Conservation (phyloP, 2,888 invertebrate genomes). For the Sesamia inferens region DNA sequence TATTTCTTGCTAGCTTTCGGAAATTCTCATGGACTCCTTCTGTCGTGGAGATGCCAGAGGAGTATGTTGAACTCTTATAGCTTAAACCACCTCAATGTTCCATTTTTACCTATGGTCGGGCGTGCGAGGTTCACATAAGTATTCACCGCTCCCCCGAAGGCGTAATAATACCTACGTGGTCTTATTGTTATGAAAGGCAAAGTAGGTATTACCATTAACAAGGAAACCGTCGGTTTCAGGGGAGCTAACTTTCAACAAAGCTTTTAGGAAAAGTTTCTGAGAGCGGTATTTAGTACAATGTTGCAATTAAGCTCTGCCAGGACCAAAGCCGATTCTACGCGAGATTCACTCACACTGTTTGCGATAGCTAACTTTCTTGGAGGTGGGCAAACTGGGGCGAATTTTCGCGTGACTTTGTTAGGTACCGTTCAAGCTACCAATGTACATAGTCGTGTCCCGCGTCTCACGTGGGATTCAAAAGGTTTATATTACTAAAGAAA, state of each 20-base stretch:
- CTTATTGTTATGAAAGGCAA: neutral
- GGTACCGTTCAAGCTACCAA: neutral
- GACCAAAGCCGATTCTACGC: neutral
- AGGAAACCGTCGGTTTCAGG: conserved; percentile 4
- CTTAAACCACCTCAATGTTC: too few relatives aligned
- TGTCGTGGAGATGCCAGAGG: too few relatives aligned
- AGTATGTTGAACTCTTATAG: too few relatives aligned
- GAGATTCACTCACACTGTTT: neutral
- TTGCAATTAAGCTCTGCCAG: neutral
- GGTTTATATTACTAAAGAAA: too few relatives aligned
- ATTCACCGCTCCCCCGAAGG: neutral
- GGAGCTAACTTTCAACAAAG: conserved; percentile 8
- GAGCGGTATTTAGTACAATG: conserved; percentile 1
- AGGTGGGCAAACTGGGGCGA: neutral
- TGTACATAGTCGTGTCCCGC: neutral
- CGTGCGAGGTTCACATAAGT: too few relatives aligned
- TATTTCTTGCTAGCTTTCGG: too few relatives aligned
- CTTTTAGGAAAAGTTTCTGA: conserved; percentile 21
- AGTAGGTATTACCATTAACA: conserved; percentile 7
- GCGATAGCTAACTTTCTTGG: neutral
- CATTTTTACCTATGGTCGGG: too few relatives aligned
- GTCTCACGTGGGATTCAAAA: neutral
- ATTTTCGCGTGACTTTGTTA: neutral
- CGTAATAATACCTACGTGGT: neutral
- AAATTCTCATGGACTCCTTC: too few relatives aligned